Evolutionary conservation across 2,797 vertebrate genomes (phyloP).

Genomic region (Hipposideros larvatus): DNA sequence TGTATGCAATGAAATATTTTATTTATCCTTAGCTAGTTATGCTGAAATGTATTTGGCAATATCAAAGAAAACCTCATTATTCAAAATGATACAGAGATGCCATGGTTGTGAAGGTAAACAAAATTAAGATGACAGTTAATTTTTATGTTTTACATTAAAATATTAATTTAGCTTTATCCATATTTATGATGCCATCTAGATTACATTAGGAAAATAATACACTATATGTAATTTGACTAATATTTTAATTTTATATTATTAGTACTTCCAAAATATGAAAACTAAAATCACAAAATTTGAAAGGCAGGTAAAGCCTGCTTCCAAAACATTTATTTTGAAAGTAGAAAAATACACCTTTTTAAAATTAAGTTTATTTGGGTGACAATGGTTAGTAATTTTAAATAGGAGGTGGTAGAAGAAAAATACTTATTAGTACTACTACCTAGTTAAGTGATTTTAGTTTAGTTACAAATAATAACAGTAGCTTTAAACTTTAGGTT

Average conservation of each 20-base stretch:
- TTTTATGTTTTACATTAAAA: conserved; percentile 71
- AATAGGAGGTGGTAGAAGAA: too few species aligned
- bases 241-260: neutral
- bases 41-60: neutral
- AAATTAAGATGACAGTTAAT: conserved; percentile 11
- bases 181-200: neutral
- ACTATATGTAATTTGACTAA: neutral
- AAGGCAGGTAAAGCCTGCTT: conserved; percentile 23
- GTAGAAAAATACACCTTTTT: too few species aligned
- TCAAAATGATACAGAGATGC: neutral
- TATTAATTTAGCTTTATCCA: conserved; percentile 4
- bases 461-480: conserved; percentile 17
- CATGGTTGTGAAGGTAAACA: neutral
- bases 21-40: neutral
- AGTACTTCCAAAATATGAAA: neutral
- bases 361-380: too few species aligned
- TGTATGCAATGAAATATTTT: neutral
- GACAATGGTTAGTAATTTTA: too few species aligned
- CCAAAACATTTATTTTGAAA: conserved; percentile 45
- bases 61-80: neutral
- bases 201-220: neutral
- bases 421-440: conserved; percentile 12
- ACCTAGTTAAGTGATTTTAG: conserved; percentile 11
- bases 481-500: neutral
- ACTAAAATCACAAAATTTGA: conserved; percentile 39